A percentile compares a stretch with the other conserved stretches of the same genome.
Evolutionary conservation across 2,888 invertebrate species (phyloP).

Genomic region (Pristionchus maxplancki): DNA sequence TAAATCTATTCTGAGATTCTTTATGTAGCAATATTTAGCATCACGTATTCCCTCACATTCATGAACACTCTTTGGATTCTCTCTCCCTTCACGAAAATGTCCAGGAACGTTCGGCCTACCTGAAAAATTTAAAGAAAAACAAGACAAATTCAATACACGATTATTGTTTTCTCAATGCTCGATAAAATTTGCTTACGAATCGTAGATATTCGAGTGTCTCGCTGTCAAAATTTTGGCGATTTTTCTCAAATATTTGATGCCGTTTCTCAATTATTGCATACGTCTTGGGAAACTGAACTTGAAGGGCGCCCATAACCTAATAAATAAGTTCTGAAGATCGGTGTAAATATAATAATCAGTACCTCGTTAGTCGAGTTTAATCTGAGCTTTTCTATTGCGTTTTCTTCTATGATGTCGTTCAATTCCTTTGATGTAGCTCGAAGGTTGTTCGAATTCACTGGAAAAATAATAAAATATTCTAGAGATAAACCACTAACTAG

Average conservation of each 20-base stretch:
- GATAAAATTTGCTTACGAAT: not conserved
- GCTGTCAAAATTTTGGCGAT: not conserved
- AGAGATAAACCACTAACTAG: not conserved
- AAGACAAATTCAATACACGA: no score
- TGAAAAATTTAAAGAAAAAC: not conserved
- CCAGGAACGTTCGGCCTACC: not conserved
- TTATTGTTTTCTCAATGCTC: no score
- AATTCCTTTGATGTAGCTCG: not conserved
- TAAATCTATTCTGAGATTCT: no score
- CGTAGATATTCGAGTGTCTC: not conserved
- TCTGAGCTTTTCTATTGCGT: not conserved
- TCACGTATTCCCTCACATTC: no score
- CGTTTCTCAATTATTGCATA: not conserved
- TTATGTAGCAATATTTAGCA: no score
- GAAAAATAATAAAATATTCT: not conserved
- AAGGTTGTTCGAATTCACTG: not conserved
- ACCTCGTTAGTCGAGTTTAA: not conserved
- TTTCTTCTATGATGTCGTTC: no score
- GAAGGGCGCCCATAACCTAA: not conserved
- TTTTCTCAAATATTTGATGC: not conserved
- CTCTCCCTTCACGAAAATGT: no score
- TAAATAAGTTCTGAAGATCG: not conserved
- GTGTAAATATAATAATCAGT: no score
- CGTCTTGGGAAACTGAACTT: not conserved
- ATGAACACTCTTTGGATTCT: no score